phyloP scores from a whole-genome alignment of 2,888 invertebrate species.

The Auanema sp. region DNA sequence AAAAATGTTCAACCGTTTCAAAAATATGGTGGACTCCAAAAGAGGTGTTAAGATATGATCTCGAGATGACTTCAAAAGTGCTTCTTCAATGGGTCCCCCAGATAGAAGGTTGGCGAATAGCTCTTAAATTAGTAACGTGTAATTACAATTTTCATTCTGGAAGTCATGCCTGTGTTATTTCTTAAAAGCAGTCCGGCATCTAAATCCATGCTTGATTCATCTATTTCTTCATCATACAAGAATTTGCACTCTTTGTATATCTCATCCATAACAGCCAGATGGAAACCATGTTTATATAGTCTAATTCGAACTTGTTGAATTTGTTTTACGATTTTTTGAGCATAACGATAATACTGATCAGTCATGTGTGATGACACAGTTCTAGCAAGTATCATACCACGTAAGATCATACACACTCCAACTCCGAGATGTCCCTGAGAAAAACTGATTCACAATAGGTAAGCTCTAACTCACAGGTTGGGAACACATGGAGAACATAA shows the following conservation, averaged over 20 bases:
- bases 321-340: conserved; percentile 25
- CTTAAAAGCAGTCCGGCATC: conserved; percentile 14
- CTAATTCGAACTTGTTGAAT: conserved; percentile 29
- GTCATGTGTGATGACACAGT: conserved; percentile 16
- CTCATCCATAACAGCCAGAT: conserved; percentile 28
- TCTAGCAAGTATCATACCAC: conserved; percentile 19
- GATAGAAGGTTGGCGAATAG: conserved; percentile 28
- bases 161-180: conserved; percentile 9
- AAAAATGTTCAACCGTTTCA: conserved; percentile 21
- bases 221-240: conserved; percentile 26
- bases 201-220: conserved; percentile 12
- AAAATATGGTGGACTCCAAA: conserved; percentile 39
- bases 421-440: conserved; percentile 26
- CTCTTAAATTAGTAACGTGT: conserved; percentile 3
- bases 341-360: conserved; percentile 36
- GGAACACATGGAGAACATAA: conserved; percentile 24
- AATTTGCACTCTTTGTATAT: conserved; percentile 17
- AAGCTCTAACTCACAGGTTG: conserved; percentile 18
- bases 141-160: not conserved
- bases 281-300: conserved; percentile 38
- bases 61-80: conserved; percentile 37
- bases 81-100: conserved; percentile 31
- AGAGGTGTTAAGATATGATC: conserved; percentile 36
- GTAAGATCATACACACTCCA: conserved; percentile 26
- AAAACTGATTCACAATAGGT: not conserved